Base-by-base conservation (phyloP, 2,797 vertebrate genomes). In the Botia almorhae region DNA sequence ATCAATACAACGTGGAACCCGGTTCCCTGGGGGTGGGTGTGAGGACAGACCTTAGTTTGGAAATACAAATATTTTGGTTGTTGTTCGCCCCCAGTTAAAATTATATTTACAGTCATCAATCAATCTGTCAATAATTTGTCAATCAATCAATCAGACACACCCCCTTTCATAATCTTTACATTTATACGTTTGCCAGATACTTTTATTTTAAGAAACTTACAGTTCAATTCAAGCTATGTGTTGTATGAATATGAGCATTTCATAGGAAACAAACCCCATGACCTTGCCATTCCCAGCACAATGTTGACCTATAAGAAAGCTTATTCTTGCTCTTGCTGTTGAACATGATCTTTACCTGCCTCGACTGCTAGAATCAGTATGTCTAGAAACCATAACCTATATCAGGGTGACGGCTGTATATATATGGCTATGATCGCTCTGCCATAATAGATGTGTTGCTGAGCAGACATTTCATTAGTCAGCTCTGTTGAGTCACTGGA, bases 391-490 rank as follows among this genome's bases (percentile, higher is more conserved):
- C 11, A 39, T 13, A 0, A 17, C 29, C 5, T 17, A 39, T 53
- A 53, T 53, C 23, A 2, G 16, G 19, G 7, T 21, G 60, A 23
- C 2, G 2, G 19, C 67, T 76, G 33, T 43, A 1, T 58, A 26
- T 71, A 8, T 76, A 46, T 46, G 63, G 36, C 36, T 11, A 36
- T 16, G 16, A 55, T 55, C 11, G 0, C 33, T 16, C 53, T 21
- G 67, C 39, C 0, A 2, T 21, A 61, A 78, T 61, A 70, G 19
- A 16, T 19, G 6, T 19, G 19, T 23, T 3, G 5, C 39, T 36
- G 19, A 69, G n/a, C 67, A 78, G 67, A 78, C 67, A 70, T 56
- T 70, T 70, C n/a, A 70, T 50, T 74, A 74, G 63, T 67, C 50
- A 72, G 69, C 67, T 39, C 23, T 60, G 36, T 53, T 78, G 76